Percentiles rank a stretch among this genome's conserved stretches.
These are phyloP conservation scores for Scopus umbretta DNA, from an alignment of 2,113 vertebrate genomes.

Conservation along the genomic window DNA sequence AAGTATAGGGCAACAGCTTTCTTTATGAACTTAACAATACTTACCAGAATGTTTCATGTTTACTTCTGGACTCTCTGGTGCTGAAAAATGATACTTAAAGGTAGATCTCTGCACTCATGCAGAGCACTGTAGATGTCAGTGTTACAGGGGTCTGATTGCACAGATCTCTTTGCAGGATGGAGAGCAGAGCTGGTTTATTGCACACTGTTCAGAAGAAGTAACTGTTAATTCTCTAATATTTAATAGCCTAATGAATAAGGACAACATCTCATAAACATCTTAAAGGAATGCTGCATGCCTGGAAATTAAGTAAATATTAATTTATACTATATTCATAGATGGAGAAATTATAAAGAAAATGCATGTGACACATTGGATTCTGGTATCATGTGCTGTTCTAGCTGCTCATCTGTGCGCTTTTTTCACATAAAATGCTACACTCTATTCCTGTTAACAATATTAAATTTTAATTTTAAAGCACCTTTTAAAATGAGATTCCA, in stretches of 20 bases:
- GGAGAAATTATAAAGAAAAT: neutral
- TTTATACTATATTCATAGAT: neutral
- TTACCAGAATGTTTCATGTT: neutral
- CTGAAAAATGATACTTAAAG: neutral
- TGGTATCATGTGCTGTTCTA: neutral
- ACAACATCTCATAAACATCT: neutral
- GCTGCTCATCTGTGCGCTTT: neutral
- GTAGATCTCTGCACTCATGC: neutral
- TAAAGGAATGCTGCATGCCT: neutral
- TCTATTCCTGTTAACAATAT: neutral
- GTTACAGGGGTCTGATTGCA: constrained; percentile 15
- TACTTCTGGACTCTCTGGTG: neutral
- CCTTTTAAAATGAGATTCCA: neutral
- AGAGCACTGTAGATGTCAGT: neutral
- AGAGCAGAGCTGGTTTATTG: neutral
- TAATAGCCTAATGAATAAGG: neutral
- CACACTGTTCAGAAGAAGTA: neutral
- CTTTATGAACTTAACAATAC: neutral
- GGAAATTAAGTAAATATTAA: neutral
- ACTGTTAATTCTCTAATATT: neutral
- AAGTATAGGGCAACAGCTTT: too few species aligned
- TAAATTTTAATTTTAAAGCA: neutral
- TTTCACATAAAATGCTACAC: neutral
- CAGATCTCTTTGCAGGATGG: neutral
- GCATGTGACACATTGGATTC: neutral